Evolutionary conservation across 2,888 invertebrate genomes (phyloP).

Genomic region (Drosophila eohydei): DNA sequence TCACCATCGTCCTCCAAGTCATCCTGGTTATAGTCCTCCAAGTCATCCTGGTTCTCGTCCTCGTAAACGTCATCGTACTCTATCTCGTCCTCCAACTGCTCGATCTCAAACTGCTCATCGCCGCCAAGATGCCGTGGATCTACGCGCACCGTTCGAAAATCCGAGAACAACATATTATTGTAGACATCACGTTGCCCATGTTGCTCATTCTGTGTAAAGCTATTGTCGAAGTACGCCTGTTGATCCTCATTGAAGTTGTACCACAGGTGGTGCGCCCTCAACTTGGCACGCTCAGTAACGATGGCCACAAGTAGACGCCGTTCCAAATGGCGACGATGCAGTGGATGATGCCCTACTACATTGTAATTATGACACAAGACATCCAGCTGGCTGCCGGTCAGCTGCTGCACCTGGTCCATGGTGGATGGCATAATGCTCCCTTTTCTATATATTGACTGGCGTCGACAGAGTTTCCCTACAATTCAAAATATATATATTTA

Average conservation of each 20-base stretch:
- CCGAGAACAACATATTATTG: not conserved
- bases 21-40: too few relatives aligned
- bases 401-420: constrained; percentile 30
- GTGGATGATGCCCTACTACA: constrained; percentile 9
- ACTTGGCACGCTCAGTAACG: constrained; percentile 49
- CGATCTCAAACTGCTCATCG: not conserved
- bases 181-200: not conserved
- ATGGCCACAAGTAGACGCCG: constrained; percentile 54
- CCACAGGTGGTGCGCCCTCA: constrained; percentile 22
- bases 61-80: not conserved
- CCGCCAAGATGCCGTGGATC: constrained; percentile 33
- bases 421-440: not conserved
- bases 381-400: constrained; percentile 37
- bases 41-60: too few relatives aligned
- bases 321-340: constrained; percentile 43
- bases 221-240: too few relatives aligned
- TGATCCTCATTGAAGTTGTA: not conserved
- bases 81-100: not conserved
- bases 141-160: not conserved
- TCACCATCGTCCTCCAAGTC: not conserved
- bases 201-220: not conserved
- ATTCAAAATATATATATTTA: not conserved
- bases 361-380: constrained; percentile 43
- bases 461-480: not conserved
- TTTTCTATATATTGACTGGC: not conserved